These are phyloP conservation scores for Sinella curviseta DNA, from an alignment of 1,140 invertebrate species.

Conservation along the genomic window DNA sequence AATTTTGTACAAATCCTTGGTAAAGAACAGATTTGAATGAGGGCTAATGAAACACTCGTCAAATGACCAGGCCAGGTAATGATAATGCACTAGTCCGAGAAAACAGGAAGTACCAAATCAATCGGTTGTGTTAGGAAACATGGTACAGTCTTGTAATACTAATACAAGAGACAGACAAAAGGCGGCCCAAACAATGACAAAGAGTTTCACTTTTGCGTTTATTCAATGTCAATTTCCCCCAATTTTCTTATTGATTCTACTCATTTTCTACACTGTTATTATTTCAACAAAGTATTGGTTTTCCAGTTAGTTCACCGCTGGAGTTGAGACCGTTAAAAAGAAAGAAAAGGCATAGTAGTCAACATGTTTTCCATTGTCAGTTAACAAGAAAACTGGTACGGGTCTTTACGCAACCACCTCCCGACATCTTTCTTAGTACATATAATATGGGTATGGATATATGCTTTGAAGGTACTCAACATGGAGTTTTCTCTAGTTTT, in stretches of 20 bases:
- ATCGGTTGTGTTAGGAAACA: background rate
- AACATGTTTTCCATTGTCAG: background rate
- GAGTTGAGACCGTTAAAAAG: background rate
- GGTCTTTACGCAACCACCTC: background rate
- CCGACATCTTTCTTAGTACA: background rate
- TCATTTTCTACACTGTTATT: slow-evolving; percentile 19
- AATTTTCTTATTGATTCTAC: slow-evolving; percentile 26
- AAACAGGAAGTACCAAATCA: slow-evolving; percentile 7
- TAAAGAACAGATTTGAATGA: too few relatives aligned
- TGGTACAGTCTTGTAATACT: too few relatives aligned
- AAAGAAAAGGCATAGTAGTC: background rate
- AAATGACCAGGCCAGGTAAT: slow-evolving; percentile 1
- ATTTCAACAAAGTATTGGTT: slow-evolving; percentile 12
- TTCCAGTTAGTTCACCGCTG: slow-evolving; percentile 4
- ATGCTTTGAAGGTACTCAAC: background rate
- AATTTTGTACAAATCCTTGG: too few relatives aligned
- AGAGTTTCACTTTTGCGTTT: background rate
- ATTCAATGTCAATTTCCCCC: background rate
- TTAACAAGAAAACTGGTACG: background rate
- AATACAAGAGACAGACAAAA: too few relatives aligned
- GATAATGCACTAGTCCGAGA: background rate
- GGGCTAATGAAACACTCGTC: too few relatives aligned
- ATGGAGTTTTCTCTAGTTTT: background rate
- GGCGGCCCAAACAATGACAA: background rate
- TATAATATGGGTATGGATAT: too few relatives aligned